Percentiles rank a stretch among this genome's conserved stretches.
phyloP scores from a whole-genome alignment of 2,797 vertebrate species.

The Loris lydekkerianus region DNA sequence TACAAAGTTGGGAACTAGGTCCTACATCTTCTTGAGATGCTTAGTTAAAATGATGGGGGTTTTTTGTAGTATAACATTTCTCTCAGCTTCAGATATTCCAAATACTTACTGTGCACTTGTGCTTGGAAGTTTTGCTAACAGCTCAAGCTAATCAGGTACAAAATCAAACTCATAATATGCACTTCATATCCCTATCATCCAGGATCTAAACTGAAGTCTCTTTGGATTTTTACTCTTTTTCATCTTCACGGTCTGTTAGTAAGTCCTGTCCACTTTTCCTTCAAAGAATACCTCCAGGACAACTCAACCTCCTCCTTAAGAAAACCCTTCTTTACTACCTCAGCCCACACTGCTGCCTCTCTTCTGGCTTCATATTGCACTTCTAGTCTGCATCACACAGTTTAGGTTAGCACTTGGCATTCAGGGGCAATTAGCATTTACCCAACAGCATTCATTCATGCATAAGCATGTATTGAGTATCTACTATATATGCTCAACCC shows the following conservation, averaged over 20 bases:
- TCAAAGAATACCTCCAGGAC: slow-evolving; percentile 40
- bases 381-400: neutral
- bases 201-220: slow-evolving; percentile 45
- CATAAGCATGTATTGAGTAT: neutral
- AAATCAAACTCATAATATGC: slow-evolving; percentile 33
- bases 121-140: slow-evolving; percentile 42
- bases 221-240: slow-evolving; percentile 56
- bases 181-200: neutral
- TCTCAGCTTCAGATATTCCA: slow-evolving; percentile 16
- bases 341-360: slow-evolving; percentile 2
- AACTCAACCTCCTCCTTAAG: slow-evolving; percentile 27
- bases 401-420: slow-evolving; percentile 4
- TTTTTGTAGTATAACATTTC: slow-evolving; percentile 12
- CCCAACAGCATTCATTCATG: slow-evolving; percentile 13
- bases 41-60: slow-evolving; percentile 31
- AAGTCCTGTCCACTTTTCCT: slow-evolving; percentile 44
- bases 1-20: neutral
- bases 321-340: neutral
- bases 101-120: neutral
- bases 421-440: slow-evolving; percentile 15
- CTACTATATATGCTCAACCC: neutral
- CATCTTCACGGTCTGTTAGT: neutral
- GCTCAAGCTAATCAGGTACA: slow-evolving; percentile 45
- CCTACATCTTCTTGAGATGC: slow-evolving; percentile 24
- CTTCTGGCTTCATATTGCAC: neutral